Evolutionary conservation across 2,888 invertebrate genomes (phyloP).

Genomic region (Sicus ferrugineus): DNA sequence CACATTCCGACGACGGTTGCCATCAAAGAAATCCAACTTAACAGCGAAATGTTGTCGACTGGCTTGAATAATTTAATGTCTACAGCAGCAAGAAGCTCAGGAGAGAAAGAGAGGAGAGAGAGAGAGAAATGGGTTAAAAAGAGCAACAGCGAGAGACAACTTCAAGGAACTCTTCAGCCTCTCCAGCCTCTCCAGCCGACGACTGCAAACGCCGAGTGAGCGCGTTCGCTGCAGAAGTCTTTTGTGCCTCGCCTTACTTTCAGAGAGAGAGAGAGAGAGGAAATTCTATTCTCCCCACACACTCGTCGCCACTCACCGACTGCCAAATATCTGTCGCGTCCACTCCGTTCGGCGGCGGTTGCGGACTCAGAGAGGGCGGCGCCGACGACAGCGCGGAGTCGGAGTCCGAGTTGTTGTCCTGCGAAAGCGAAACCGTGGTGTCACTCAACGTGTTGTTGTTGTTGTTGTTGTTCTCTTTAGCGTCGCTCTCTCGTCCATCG

Average conservation of each 20-base stretch:
- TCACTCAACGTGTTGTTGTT: slow-evolving; percentile 33
- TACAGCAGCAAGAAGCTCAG: background rate
- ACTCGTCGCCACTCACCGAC: slow-evolving; percentile 60
- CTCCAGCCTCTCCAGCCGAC: too few relatives aligned
- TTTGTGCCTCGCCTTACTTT: too few relatives aligned
- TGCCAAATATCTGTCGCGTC: slow-evolving; percentile 64
- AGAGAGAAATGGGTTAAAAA: too few relatives aligned
- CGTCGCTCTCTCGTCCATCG: slow-evolving; percentile 5
- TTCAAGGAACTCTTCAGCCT: too few relatives aligned
- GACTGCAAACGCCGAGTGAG: too few relatives aligned
- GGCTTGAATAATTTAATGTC: background rate
- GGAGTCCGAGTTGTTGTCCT: slow-evolving; percentile 68
- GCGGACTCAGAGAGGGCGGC: slow-evolving; percentile 75
- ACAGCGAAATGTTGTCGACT: background rate
- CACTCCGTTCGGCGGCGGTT: slow-evolving; percentile 66
- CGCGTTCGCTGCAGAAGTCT: slow-evolving; percentile 8
- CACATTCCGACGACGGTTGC: background rate
- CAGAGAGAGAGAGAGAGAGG: too few relatives aligned
- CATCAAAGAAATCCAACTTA: background rate
- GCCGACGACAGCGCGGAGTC: slow-evolving; percentile 76
- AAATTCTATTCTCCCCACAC: background rate
- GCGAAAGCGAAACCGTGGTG: slow-evolving; percentile 16
- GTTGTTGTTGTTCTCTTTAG: slow-evolving; percentile 26
- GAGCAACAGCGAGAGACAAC: too few relatives aligned
- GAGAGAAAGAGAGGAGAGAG: slow-evolving; percentile 23